phyloP scores from a whole-genome alignment of 2,888 invertebrate genomes.

The Drosophila nigricruria region DNA sequence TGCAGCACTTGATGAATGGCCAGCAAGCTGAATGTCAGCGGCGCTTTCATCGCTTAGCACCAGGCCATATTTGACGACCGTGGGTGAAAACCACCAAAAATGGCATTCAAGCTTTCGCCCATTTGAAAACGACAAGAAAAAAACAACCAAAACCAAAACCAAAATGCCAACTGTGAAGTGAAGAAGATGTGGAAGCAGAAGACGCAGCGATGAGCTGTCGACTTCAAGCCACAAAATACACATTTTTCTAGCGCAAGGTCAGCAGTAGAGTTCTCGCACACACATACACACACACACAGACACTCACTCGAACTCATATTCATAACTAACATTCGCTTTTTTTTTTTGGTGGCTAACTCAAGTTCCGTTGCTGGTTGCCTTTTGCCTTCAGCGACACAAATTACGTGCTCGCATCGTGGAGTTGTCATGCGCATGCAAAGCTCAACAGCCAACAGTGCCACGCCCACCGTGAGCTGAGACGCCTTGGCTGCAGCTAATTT shows the following conservation, averaged over 20 bases:
- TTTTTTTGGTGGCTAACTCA: slow-evolving; percentile 41
- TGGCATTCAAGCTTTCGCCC: slow-evolving; percentile 79
- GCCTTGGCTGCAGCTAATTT: slow-evolving; percentile 64
- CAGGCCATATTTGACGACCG: slow-evolving; percentile 64
- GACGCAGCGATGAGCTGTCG: slow-evolving; percentile 15
- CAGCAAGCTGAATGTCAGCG: slow-evolving; percentile 54
- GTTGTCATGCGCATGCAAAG: slow-evolving; percentile 51
- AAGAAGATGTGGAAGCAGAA: background rate
- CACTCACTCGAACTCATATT: slow-evolving; percentile 32
- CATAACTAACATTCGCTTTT: slow-evolving; percentile 56
- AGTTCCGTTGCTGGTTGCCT: slow-evolving; percentile 43
- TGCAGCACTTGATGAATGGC: slow-evolving; percentile 77
- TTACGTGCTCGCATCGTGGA: slow-evolving; percentile 64
- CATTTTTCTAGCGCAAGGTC: slow-evolving; percentile 71
- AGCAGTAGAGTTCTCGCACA: slow-evolving; percentile 56
- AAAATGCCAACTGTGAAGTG: slow-evolving; percentile 9
- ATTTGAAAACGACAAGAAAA: slow-evolving; percentile 46
- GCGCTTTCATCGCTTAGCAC: slow-evolving; percentile 46
- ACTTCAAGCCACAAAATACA: slow-evolving; percentile 43
- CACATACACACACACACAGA: slow-evolving; percentile 6
- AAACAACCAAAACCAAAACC: slow-evolving; percentile 1
- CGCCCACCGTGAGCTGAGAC: slow-evolving; percentile 41
- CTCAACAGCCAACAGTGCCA: slow-evolving; percentile 48
- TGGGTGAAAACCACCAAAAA: slow-evolving; percentile 77
- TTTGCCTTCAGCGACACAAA: slow-evolving; percentile 59